A percentile compares a stretch with the other conserved stretches of the same genome.
phyloP scores from a whole-genome alignment of 2,113 vertebrate genomes.

The Phoenicopterus ruber region DNA sequence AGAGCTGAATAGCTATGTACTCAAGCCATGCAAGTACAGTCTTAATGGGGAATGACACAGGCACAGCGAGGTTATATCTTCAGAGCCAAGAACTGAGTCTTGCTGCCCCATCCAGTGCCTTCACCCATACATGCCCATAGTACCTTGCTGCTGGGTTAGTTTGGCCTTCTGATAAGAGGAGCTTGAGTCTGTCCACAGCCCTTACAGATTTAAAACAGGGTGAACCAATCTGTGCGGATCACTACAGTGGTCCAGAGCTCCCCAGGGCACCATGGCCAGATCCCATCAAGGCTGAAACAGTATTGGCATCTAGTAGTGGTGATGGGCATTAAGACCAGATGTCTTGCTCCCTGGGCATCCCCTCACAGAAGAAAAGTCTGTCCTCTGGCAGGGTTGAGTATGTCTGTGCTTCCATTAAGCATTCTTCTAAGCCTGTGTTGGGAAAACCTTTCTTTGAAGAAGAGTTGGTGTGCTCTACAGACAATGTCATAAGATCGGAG shows the following conservation, averaged over 20 bases:
- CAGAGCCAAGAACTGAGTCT: neutral
- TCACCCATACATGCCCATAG: neutral
- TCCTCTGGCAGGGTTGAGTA: neutral
- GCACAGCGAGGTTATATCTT: neutral
- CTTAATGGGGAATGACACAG: accelerated
- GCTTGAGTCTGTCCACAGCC: neutral
- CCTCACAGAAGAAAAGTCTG: neutral
- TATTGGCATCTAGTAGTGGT: neutral
- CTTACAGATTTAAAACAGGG: neutral
- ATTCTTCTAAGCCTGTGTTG: neutral
- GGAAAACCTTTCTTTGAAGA: neutral
- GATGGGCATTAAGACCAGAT: neutral
- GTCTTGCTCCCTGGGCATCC: neutral
- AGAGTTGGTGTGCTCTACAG: neutral
- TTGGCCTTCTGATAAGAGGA: neutral
- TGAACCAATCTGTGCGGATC: neutral
- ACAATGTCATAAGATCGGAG: neutral
- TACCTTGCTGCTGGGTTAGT: neutral
- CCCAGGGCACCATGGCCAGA: neutral
- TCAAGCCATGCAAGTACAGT: neutral
- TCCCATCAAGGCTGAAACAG: neutral
- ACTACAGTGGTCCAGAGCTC: neutral
- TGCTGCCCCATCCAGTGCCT: neutral
- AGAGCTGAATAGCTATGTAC: neutral
- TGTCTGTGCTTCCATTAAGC: neutral